These are phyloP conservation scores for Flexamia atlantica DNA, from an alignment of 2,888 invertebrate species.

Conservation along the genomic window DNA sequence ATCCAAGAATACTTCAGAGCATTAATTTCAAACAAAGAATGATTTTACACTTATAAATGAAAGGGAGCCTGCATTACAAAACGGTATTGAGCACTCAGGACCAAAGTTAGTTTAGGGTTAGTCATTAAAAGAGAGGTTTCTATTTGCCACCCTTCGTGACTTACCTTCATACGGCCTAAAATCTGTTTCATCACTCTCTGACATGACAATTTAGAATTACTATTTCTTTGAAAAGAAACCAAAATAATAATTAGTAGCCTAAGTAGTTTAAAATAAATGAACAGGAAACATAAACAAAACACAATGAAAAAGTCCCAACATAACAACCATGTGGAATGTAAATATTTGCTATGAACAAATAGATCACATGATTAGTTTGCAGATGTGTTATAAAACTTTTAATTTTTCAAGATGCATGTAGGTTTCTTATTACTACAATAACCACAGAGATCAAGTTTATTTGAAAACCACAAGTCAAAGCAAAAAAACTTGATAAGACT, in stretches of 20 bases:
- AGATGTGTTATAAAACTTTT: no score
- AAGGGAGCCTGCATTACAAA: no score
- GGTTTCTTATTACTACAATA: no score
- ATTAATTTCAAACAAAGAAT: no score
- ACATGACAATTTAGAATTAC: constrained; percentile 7
- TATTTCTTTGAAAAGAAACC: neutral
- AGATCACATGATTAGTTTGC: neutral
- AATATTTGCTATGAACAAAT: neutral
- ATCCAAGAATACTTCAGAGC: no score
- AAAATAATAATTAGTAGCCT: constrained; percentile 11
- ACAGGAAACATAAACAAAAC: neutral
- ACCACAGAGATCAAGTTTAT: no score
- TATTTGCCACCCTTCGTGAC: neutral
- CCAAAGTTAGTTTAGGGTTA: constrained; percentile 21
- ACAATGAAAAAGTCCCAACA: neutral
- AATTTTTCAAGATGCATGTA: no score
- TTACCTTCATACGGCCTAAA: neutral
- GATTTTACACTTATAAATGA: no score
- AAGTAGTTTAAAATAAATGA: neutral
- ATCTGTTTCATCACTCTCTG: constrained; percentile 24
- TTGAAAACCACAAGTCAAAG: no score
- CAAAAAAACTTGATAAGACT: no score
- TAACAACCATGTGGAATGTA: neutral
- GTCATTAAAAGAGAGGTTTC: neutral
- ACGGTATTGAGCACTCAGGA: neutral